phyloP scores from a whole-genome alignment of 1,140 invertebrate species.

The Delia radicum region DNA sequence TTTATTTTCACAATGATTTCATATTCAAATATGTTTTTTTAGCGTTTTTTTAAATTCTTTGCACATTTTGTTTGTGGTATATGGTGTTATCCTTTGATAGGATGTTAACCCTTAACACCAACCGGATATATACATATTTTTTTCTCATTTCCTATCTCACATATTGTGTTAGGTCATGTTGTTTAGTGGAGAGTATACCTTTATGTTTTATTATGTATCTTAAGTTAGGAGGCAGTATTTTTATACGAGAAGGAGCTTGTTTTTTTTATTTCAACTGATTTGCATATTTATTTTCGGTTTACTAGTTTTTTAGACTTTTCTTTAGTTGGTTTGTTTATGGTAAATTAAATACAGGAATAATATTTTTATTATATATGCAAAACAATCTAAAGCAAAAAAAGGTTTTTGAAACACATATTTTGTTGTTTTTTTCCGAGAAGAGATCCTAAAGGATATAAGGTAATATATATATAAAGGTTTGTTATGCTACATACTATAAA shows the following conservation, averaged over 20 bases:
- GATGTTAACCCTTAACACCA: neutral
- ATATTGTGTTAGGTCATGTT: neutral
- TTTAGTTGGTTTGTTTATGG: neutral
- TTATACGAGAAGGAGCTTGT: neutral
- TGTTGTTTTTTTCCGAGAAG: neutral
- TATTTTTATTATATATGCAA: constrained; percentile 16
- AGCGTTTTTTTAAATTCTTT: too few species aligned
- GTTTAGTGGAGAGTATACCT: too few species aligned
- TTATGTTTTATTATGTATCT: neutral
- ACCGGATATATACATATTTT: neutral
- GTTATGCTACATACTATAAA: neutral
- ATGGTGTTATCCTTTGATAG: neutral
- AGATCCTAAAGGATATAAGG: neutral
- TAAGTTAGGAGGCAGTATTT: too few species aligned
- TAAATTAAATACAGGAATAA: constrained; percentile 9
- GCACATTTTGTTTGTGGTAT: too few species aligned
- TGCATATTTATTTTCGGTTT: neutral
- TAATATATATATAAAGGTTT: neutral
- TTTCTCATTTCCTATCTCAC: neutral
- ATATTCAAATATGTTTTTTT: neutral
- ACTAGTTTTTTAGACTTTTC: neutral
- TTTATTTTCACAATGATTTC: neutral
- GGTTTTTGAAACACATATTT: neutral
- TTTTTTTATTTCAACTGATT: neutral
- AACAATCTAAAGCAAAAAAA: neutral